Evolutionary conservation across 2,888 invertebrate genomes (phyloP), one percentile per base, ranked within the genome.

Genomic region (Orchestes rusci): DNA sequence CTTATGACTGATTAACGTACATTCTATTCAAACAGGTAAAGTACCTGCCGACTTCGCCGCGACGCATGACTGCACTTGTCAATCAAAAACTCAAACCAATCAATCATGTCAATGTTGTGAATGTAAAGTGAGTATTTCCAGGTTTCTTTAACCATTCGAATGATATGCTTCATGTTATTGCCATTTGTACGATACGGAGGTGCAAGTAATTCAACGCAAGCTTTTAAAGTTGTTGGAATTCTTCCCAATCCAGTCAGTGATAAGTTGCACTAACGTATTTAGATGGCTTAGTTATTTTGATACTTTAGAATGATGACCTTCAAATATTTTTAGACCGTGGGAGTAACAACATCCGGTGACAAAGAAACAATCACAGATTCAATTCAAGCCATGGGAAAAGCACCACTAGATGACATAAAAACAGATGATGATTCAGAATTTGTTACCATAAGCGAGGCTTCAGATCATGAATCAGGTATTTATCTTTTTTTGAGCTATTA

Each of bases 21-120:
- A n/a, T n/a, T n/a, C n/a, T n/a, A n/a, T n/a, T n/a, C n/a, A n/a
- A n/a, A n/a, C n/a, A n/a, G n/a, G n/a, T n/a, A n/a, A n/a, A n/a
- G n/a, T n/a, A n/a, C n/a, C n/a, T n/a, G n/a, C n/a, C n/a, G n/a
- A n/a, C n/a, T n/a, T n/a, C n/a, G n/a, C n/a, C n/a, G n/a, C n/a
- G n/a, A 55, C 49, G 33, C 48, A 40, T 29, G 57, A 58, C 50
- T 52, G 51, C 45, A 36, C 43, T 40, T 59, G 59, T 55, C 59
- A 59, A 39, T 54, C 59, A 38, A 48, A 46, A 41, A 40, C 48
- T 36, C 48, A 48, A 34, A 44, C 43, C 39, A 53, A 58, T 48
- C 57, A 56, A 53, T 58, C 59, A 55, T 56, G 55, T 56, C 57
- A 58, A 56, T 58, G 57, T 48, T 55, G 56, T 49, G 58, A 57